phyloP scores from a whole-genome alignment of 1,140 invertebrate species.

The Choristoneura fumiferana region DNA sequence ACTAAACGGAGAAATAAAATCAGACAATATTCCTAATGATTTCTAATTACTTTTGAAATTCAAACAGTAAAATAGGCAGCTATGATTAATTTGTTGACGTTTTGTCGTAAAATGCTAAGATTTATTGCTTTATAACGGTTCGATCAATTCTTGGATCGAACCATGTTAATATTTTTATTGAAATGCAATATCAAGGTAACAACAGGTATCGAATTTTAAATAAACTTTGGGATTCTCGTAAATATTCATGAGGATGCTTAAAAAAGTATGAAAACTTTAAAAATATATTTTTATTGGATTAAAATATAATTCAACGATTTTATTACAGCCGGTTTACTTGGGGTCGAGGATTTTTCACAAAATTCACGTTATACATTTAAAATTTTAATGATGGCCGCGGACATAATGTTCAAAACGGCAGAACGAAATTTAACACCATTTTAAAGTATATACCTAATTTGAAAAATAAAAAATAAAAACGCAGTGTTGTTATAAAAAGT shows the following conservation, averaged over 20 bases:
- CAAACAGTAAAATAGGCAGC: no score
- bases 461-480: neutral
- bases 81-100: no score
- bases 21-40: no score
- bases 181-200: no score
- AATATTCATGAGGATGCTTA: conserved; percentile 2
- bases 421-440: conserved; percentile 4
- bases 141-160: no score
- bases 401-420: conserved; percentile 2
- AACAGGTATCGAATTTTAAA: conserved; percentile 5
- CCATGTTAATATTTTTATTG: no score
- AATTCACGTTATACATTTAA: neutral
- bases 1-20: no score
- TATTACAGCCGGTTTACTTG: neutral
- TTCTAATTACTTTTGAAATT: no score
- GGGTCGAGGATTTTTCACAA: neutral
- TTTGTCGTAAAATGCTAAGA: no score
- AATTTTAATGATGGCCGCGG: neutral
- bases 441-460: neutral
- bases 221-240: neutral
- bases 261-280: conserved; percentile 8
- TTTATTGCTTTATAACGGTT: no score
- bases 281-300: conserved; percentile 11
- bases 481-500: neutral
- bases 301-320: conserved; percentile 14